Evolutionary conservation across 2,888 invertebrate genomes (phyloP).

Genomic region (Drosophila picticornis): DNA sequence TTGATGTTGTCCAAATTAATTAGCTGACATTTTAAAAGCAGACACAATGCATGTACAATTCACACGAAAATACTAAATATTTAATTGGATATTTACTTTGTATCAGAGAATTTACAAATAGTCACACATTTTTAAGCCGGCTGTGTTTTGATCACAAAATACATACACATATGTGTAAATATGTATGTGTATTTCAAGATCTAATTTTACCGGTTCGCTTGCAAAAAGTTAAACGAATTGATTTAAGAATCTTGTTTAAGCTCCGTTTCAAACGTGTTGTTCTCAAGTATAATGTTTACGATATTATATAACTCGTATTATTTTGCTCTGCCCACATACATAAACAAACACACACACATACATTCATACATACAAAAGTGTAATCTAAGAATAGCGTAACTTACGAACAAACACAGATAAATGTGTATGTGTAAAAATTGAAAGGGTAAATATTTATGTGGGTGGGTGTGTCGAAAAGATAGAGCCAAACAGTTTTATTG

Average conservation of each 20-base stretch:
- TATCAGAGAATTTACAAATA: not conserved
- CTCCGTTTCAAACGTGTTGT: not conserved
- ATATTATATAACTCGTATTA: not conserved
- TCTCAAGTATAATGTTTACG: not conserved
- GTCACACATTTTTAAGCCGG: not conserved
- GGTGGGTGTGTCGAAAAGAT: not conserved
- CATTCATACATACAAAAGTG: not conserved
- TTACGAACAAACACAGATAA: not conserved
- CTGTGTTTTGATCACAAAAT: not conserved
- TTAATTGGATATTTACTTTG: not conserved
- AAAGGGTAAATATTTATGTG: not conserved
- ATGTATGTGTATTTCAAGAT: not conserved
- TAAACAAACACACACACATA: not conserved
- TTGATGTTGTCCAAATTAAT: not conserved
- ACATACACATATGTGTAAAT: not conserved
- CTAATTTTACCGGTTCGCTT: not conserved
- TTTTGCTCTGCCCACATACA: not conserved
- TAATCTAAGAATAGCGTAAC: not conserved
- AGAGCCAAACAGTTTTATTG: conserved; percentile 1
- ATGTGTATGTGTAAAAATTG: not conserved
- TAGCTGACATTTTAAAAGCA: not conserved
- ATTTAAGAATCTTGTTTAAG: not conserved
- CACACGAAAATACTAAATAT: not conserved
- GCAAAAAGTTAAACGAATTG: not conserved
- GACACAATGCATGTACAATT: not conserved